Percentiles rank a stretch among this genome's conserved stretches.
phyloP scores from a whole-genome alignment of 2,113 vertebrate species.

The Anguilla rostrata region DNA sequence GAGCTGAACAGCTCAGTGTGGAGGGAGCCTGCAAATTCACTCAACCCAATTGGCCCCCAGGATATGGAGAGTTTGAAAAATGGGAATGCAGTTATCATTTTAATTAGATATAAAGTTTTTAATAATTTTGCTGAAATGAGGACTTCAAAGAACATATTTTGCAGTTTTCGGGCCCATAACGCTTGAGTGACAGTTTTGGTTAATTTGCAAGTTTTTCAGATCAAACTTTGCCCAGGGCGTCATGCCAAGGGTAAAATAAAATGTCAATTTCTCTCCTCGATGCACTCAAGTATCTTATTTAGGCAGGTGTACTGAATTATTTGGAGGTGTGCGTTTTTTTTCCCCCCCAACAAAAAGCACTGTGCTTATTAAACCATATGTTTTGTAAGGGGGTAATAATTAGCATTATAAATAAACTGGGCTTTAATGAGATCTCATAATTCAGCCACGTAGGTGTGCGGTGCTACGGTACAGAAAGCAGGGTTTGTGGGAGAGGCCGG shows the following conservation, averaged over 20 bases:
- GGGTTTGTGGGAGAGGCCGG: slow-evolving; percentile 75
- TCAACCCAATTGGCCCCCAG: slow-evolving; percentile 99
- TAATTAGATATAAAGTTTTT: slow-evolving; percentile 99
- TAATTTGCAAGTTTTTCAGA: slow-evolving; percentile 89
- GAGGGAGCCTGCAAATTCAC: slow-evolving; percentile 82
- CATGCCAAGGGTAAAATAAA: slow-evolving; percentile 86
- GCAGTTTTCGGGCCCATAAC: slow-evolving; percentile 89
- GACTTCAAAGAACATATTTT: slow-evolving; percentile 98
- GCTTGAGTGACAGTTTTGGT: slow-evolving; percentile 95
- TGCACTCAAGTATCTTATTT: slow-evolving; percentile 89
- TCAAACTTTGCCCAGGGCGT: slow-evolving; percentile 89
- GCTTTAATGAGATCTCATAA: slow-evolving; percentile 77
- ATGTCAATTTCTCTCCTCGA: slow-evolving; percentile 87
- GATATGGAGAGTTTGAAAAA: slow-evolving; percentile 99
- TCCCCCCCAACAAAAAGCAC: slow-evolving; percentile 73
- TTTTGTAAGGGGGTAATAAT: slow-evolving; percentile 72
- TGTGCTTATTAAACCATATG: slow-evolving; percentile 80
- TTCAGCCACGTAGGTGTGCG: slow-evolving; percentile 79
- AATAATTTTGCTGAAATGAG: slow-evolving; percentile 97
- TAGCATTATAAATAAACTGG: slow-evolving; percentile 82
- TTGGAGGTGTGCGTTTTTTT: slow-evolving; percentile 73
- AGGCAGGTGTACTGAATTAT: slow-evolving; percentile 86
- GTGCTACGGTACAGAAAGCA: slow-evolving; percentile 80
- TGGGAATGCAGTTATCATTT: slow-evolving; percentile 99
- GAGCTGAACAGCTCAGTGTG: slow-evolving; percentile 88